A percentile compares a stretch with the other conserved stretches of the same genome.
phyloP scores from a whole-genome alignment of 1,140 invertebrate genomes.

The Diprion similis region DNA sequence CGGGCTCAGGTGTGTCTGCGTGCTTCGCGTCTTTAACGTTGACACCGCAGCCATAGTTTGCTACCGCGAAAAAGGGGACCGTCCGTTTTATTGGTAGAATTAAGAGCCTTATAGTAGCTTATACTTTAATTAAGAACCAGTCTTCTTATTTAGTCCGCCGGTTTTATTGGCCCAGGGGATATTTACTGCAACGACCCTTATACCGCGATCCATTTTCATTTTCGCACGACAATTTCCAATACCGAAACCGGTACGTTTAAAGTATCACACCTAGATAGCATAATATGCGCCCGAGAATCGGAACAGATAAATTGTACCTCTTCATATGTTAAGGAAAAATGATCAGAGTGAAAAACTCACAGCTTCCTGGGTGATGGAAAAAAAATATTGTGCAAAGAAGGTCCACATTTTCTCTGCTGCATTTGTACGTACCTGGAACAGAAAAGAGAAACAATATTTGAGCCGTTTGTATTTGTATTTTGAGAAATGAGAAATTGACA shows the following conservation, averaged over 20 bases:
- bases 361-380: too few species aligned
- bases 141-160: slow-evolving; percentile 31
- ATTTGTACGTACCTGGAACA: slow-evolving; percentile 5
- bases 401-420: background rate
- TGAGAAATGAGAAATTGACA: background rate
- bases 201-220: background rate
- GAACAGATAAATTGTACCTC: too few species aligned
- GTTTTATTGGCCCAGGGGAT: slow-evolving; percentile 17
- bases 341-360: too few species aligned
- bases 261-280: too few species aligned
- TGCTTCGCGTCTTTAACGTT: slow-evolving; percentile 42
- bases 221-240: background rate
- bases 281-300: too few species aligned
- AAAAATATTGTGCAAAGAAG: too few species aligned
- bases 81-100: slow-evolving; percentile 49
- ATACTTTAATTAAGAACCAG: slow-evolving; percentile 44
- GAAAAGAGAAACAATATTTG: background rate
- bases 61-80: slow-evolving; percentile 28
- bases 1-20: slow-evolving; percentile 43
- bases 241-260: too few species aligned
- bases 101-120: slow-evolving; percentile 45
- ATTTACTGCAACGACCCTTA: background rate
- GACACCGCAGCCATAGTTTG: slow-evolving; percentile 39
- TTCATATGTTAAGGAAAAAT: too few species aligned
- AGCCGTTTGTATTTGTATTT: too few species aligned